A percentile compares a stretch with the other conserved stretches of the same genome.
Evolutionary conservation across 2,113 vertebrate species (phyloP).

Genomic region (Tachysurus fulvidraco): DNA sequence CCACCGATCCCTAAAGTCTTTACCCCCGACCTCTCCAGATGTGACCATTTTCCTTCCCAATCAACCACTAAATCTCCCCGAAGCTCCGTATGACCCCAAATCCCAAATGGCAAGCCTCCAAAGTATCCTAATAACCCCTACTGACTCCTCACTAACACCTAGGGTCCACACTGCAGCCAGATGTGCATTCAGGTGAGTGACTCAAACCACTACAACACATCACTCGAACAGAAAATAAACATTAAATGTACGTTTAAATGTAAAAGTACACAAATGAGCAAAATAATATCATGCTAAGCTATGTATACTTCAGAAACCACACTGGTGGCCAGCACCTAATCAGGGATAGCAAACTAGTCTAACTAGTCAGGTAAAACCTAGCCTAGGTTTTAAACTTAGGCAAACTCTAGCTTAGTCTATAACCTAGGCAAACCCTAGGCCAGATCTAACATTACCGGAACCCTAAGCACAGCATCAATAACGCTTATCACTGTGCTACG

Average conservation of each 20-base stretch:
- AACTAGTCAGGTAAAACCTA: not conserved
- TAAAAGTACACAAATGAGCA: not conserved
- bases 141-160: constrained; percentile 9
- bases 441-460: not conserved
- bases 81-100: constrained; percentile 38
- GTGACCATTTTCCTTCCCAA: constrained; percentile 41
- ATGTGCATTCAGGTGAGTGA: constrained; percentile 34
- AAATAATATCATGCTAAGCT: not conserved
- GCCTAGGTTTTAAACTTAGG: not conserved
- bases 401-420: too few relatives aligned
- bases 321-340: not conserved
- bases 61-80: constrained; percentile 48
- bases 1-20: constrained; percentile 22
- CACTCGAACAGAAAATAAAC: not conserved
- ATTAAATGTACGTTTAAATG: not conserved
- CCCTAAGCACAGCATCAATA: not conserved
- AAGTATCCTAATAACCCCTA: constrained; percentile 20
- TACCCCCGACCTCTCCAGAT: constrained; percentile 42
- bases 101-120: constrained; percentile 29
- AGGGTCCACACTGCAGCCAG: constrained; percentile 10
- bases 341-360: too few relatives aligned
- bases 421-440: not conserved
- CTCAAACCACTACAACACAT: not conserved
- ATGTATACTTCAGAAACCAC: not conserved
- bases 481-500: not conserved